These are phyloP conservation scores for Machimus atricapillus DNA, from an alignment of 2,888 invertebrate genomes.

Conservation along the genomic window DNA sequence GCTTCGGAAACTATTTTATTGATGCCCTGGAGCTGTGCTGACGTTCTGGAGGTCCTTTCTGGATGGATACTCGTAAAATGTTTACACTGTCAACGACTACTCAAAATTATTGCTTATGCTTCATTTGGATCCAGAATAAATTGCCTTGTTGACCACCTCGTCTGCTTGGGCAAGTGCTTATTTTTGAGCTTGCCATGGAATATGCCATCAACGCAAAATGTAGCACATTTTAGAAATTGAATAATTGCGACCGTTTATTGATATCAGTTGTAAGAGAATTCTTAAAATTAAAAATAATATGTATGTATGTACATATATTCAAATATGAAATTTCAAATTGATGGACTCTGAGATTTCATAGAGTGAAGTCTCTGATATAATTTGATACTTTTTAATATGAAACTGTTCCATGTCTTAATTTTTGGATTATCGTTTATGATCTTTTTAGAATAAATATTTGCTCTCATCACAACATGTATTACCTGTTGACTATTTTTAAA, in stretches of 20 bases:
- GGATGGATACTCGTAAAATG: background rate
- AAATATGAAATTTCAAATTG: too few relatives aligned
- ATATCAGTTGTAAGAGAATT: background rate
- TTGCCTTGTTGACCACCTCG: background rate
- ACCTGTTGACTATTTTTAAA: too few relatives aligned
- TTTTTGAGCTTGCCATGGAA: background rate
- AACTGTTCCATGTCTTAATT: too few relatives aligned
- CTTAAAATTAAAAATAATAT: too few relatives aligned
- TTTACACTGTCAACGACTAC: background rate
- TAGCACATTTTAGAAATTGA: background rate
- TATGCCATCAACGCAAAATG: background rate
- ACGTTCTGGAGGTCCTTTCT: background rate
- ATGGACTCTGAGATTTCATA: too few relatives aligned
- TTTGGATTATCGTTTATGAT: too few relatives aligned
- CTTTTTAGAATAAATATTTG: too few relatives aligned
- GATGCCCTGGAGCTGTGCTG: background rate
- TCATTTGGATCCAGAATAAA: background rate
- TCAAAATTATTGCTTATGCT: background rate
- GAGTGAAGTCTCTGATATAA: too few relatives aligned
- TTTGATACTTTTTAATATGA: too few relatives aligned
- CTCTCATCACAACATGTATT: too few relatives aligned
- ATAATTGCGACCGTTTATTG: background rate
- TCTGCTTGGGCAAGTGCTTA: background rate
- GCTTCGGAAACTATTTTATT: background rate
- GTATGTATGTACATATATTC: too few relatives aligned